phyloP scores from a whole-genome alignment of 2,888 invertebrate species.

The Rhagophthalmus giganteus region DNA sequence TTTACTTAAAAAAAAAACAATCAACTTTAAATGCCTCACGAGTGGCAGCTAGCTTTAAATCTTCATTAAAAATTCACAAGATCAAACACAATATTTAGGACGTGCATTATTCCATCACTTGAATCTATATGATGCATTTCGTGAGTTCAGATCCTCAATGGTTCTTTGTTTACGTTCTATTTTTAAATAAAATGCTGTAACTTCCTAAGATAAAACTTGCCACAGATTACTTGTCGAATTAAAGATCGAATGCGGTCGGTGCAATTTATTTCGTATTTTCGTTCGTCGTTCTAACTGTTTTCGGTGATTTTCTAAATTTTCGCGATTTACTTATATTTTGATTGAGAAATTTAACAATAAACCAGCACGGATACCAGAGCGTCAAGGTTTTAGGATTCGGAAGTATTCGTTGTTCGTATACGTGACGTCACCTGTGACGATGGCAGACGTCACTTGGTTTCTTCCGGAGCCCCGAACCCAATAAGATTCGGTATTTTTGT shows the following conservation, averaged over 20 bases:
- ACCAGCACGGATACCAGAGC: conserved; percentile 13
- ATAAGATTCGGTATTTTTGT: conserved; percentile 46
- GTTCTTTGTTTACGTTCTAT: background rate
- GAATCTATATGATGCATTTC: no score
- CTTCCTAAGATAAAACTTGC: background rate
- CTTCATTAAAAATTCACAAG: background rate
- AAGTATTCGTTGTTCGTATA: conserved; percentile 25
- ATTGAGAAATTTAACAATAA: no score
- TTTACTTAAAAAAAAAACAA: no score
- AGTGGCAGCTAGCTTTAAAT: background rate
- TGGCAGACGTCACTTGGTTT: conserved; percentile 38
- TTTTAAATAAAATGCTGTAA: background rate
- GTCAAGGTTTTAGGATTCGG: conserved; percentile 30
- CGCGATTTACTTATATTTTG: no score
- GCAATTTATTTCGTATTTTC: no score
- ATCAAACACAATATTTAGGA: no score
- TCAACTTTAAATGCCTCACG: background rate
- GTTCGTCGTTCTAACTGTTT: no score
- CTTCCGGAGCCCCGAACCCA: conserved; percentile 54
- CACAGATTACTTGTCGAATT: no score
- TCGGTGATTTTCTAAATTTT: no score
- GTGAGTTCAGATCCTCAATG: no score
- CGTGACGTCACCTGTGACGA: conserved; percentile 28
- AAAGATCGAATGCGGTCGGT: no score
- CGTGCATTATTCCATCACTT: no score